A percentile compares a stretch with the other conserved stretches of the same genome.
phyloP scores from a whole-genome alignment of 2,113 vertebrate genomes.

The Vidua macroura region DNA sequence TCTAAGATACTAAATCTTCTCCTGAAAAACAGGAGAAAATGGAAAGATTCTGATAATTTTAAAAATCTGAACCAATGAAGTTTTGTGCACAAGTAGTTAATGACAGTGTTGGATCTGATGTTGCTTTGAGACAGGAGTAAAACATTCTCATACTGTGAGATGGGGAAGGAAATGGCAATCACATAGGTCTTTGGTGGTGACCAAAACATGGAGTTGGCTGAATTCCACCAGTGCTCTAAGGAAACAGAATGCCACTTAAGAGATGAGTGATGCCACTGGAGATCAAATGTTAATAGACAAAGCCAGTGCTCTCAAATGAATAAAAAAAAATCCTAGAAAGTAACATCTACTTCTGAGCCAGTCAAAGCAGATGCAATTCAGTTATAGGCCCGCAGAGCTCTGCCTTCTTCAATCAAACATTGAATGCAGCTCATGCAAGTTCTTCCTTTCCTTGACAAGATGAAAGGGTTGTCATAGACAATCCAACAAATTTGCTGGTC shows the following conservation, averaged over 20 bases:
- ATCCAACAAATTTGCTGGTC: not conserved
- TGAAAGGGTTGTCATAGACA: not conserved
- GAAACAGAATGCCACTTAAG: not conserved
- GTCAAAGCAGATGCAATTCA: not conserved
- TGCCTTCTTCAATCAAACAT: not conserved
- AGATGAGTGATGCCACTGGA: not conserved
- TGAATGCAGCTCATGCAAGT: not conserved
- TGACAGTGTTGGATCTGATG: not conserved
- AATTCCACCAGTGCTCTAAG: conserved; percentile 23
- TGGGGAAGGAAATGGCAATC: conserved; percentile 16
- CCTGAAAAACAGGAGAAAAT: not conserved
- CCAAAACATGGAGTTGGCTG: not conserved
- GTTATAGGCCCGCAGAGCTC: not conserved
- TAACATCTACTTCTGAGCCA: not conserved
- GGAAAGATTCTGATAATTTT: not conserved
- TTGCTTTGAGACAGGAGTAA: not conserved
- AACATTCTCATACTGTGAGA: not conserved
- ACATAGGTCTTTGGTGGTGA: not conserved
- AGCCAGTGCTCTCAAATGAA: not conserved
- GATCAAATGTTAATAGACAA: conserved; percentile 28
- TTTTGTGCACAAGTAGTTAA: not conserved
- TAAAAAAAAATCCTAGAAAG: not conserved
- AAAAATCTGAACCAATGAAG: not conserved
- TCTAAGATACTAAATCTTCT: not conserved
- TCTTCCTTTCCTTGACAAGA: not conserved